These are phyloP conservation scores for Puma concolor DNA, from an alignment of 2,113 vertebrate genomes.

Conservation along the genomic window DNA sequence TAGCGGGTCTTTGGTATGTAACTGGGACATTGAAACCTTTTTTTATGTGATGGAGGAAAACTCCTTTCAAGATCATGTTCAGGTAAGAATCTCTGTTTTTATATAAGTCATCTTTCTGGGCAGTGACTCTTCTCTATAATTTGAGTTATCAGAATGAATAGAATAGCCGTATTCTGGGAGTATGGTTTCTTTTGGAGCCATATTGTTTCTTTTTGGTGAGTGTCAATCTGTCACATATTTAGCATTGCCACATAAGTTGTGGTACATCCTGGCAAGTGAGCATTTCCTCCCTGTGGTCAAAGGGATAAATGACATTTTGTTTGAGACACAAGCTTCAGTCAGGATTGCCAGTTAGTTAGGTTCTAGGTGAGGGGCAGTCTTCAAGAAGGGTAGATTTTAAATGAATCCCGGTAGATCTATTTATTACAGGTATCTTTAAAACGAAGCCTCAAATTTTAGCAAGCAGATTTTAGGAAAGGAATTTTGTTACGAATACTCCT, in stretches of 20 bases:
- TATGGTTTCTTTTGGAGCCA: background rate
- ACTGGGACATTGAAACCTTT: background rate
- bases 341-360: background rate
- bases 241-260: background rate
- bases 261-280: background rate
- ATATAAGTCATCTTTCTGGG: background rate
- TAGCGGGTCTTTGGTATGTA: background rate
- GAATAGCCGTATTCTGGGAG: background rate
- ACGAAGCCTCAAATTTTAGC: background rate
- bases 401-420: background rate
- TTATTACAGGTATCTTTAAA: background rate
- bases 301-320: background rate
- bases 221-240: background rate
- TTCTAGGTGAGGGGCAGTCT: background rate
- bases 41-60: background rate
- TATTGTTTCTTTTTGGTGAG: background rate
- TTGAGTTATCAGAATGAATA: background rate
- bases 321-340: background rate
- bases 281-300: background rate
- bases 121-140: background rate
- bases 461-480: background rate
- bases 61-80: slow-evolving; percentile 29
- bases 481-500: background rate
- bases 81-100: background rate
- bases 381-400: background rate